Evolutionary conservation across 2,888 invertebrate species (phyloP).

Genomic region (Campoplex capitator): DNA sequence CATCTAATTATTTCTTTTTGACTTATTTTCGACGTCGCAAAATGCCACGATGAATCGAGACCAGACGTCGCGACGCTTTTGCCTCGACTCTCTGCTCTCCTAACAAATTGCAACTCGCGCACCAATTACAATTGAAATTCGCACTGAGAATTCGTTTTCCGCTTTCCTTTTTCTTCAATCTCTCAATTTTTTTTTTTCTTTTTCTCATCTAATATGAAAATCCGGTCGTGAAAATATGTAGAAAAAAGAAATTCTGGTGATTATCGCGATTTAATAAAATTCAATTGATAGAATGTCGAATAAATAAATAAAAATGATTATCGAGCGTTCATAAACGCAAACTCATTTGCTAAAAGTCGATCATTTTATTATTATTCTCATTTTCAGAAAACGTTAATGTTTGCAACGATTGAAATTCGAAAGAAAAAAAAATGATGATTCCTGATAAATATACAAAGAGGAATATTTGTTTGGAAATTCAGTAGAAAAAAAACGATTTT

Average conservation of each 20-base stretch:
- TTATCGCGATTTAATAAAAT: not conserved
- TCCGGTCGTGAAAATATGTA: not conserved
- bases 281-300: not conserved
- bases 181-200: not conserved
- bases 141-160: not conserved
- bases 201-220: not conserved
- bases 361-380: not conserved
- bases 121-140: not conserved
- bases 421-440: not conserved
- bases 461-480: not conserved
- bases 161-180: not conserved
- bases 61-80: slow-evolving; percentile 42
- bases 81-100: slow-evolving; percentile 20
- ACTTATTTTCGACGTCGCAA: slow-evolving; percentile 73
- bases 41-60: slow-evolving; percentile 44
- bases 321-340: not conserved
- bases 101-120: slow-evolving; percentile 3
- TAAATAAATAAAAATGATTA: not conserved
- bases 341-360: not conserved
- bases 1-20: slow-evolving; percentile 69
- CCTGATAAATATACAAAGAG: not conserved
- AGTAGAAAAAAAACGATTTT: not conserved
- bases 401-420: not conserved
- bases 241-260: not conserved
- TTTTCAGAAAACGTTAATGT: not conserved